Conservation (phyloP, 1,140 invertebrate genomes). For the Drosophila novamexicana region DNA sequence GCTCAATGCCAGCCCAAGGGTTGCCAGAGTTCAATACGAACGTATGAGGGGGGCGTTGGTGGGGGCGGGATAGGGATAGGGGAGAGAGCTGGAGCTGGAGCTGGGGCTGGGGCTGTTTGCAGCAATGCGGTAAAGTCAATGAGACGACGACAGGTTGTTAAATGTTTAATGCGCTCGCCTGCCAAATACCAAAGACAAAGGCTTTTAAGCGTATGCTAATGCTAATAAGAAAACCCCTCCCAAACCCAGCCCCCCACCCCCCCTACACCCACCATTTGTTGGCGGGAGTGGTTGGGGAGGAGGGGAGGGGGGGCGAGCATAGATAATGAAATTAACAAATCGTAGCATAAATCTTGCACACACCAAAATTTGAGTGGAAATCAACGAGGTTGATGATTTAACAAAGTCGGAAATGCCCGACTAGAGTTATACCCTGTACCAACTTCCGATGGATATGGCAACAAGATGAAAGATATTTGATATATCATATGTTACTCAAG, state of each 20-base stretch:
- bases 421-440: too few relatives aligned
- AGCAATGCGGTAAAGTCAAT: constrained; percentile 77
- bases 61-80: neutral
- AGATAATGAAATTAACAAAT: neutral
- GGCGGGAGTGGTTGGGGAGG: neutral
- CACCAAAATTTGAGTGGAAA: too few relatives aligned
- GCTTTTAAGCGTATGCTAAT: constrained; percentile 56
- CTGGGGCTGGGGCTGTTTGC: constrained; percentile 45
- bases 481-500: too few relatives aligned
- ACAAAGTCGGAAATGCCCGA: too few relatives aligned
- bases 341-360: too few relatives aligned
- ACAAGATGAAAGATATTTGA: too few relatives aligned
- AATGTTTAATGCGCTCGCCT: constrained; percentile 64
- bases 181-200: constrained; percentile 49
- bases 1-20: constrained; percentile 24
- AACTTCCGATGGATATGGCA: too few relatives aligned
- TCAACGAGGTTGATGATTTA: too few relatives aligned
- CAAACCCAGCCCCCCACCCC: too few relatives aligned
- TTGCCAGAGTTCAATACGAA: constrained; percentile 28
- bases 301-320: neutral
- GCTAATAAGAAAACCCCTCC: constrained; percentile 7
- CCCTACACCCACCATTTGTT: neutral
- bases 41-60: neutral
- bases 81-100: neutral
- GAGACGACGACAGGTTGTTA: constrained; percentile 71